Evolutionary conservation across 37 sponge, comb jelly and placozoan genomes (phyloP), one percentile per base, ranked within the genome.

Genomic region (Lycopodina hypogea): DNA sequence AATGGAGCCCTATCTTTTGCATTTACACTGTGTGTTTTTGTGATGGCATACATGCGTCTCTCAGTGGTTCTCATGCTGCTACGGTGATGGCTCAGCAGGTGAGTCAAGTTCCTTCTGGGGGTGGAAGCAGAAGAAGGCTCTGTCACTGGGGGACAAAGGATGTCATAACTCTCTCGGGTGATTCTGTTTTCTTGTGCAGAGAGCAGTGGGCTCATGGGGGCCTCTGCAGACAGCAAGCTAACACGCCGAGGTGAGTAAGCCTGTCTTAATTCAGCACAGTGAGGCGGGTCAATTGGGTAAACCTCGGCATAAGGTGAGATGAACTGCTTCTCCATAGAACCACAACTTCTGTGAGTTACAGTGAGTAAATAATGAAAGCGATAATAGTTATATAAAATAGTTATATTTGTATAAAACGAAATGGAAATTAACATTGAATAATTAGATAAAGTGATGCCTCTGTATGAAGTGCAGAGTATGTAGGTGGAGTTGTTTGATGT

Each of bases 141-240:
- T 0, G 56, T 37, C 0, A 50, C 50, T 21, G 53, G 51, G 52
- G 82, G 66, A 23, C n/a, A 33, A 0, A 82, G 74, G 66, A 65
- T 50, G 33, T 82, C 82, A 37, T 82, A 82, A 40, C 73, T 82
- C 1, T 63, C 56, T 23, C 26, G 35, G 55, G 14, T 36, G 28
- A 61, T 21, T 12, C 30, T 21, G 24, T 69, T 69, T 22, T 79
- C 59, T 23, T 56, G 32, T 0, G 80, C 32, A 0, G 80, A 79
- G 39, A 33, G 48, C 36, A 57, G 69, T 40, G 33, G 69, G 4
- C 41, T 22, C 57, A 69, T 79, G 69, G 79, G 51, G 1, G 80
- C 39, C 2, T 41, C 71, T 24, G 45, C 26, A 59, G n/a, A 17
- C 60, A 26, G 28, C 12, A 17, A 4, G 4, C 37, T 18, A 36